Conservation (phyloP, 2,888 invertebrate species). For the Nasonovia ribisnigri region DNA sequence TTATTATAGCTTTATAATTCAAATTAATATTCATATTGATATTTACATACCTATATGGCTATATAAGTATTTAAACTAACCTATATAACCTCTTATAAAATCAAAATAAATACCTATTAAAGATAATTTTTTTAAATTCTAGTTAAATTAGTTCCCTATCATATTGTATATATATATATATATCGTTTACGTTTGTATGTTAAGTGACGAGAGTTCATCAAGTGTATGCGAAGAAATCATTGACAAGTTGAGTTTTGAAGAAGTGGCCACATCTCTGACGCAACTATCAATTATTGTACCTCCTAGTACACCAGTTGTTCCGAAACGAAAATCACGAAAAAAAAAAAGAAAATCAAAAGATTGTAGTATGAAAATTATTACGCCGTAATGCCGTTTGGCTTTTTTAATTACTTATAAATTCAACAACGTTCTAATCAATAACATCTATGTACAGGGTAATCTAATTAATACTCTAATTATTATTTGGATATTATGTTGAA, state of each 20-base stretch:
- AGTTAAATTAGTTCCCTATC: not conserved
- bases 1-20: not conserved
- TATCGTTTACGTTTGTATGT: not conserved
- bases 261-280: not conserved
- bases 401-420: not conserved
- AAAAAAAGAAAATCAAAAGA: conserved; percentile 51
- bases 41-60: not conserved
- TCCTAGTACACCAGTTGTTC: conserved; percentile 43
- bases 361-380: conserved; percentile 34
- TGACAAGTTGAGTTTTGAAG: conserved; percentile 43
- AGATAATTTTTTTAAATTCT: not conserved
- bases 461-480: not conserved
- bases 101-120: not conserved
- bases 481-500: not conserved
- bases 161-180: not conserved
- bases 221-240: conserved; percentile 51
- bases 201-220: conserved; percentile 52
- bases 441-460: conserved; percentile 8
- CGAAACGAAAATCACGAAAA: conserved; percentile 53
- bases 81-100: not conserved
- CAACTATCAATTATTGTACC: conserved; percentile 42
- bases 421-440: not conserved
- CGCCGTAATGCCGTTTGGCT: not conserved
- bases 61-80: too few relatives aligned
- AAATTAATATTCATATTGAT: not conserved